Base-by-base conservation (phyloP, 2,797 vertebrate species). In the Anguilla obscura region DNA sequence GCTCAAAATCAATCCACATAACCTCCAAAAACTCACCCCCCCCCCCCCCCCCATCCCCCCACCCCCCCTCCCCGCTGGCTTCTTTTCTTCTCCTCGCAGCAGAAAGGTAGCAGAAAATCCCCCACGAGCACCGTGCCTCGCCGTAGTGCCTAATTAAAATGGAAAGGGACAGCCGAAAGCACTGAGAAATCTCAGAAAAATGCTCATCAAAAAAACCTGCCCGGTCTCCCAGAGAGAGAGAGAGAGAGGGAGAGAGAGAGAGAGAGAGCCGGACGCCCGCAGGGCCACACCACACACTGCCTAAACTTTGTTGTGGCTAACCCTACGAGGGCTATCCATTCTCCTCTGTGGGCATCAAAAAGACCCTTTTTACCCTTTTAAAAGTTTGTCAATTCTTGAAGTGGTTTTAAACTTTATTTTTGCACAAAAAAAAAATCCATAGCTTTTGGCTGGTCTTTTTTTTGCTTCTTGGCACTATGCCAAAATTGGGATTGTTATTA, bases 1-100 rank as follows among this genome's bases (percentile, higher is more conserved):
- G 93, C 87, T 89, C 91, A 85, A 90, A 93, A 92, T 92, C 87
- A 89, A 90, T 93, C 90, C 90, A 80, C 88, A 10, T 1, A 89
- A 76, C 33, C 71, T 33, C 27, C 30, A 71, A 71, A 33, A 27
- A 2, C 27, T 3, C 40, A 45, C 40, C 40, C 3, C 40, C 40
- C 3, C 5, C 74, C 74, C 7, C 1, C 58, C 40, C 40, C 3
- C 40, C 40, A 4, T 3, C 74, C 74, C 7, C 1, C 58, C 27
- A 50, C 12, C 16, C 50, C 24, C 91, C 40, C 88, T 86, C 88
- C 5, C 27, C 84, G 85, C 5, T 16, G 40, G 54, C 86, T 76
- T 87, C 90, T 8, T 30, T 63, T 63, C 88, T 66, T 91, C 89
- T 90, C 90, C 86, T 90, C 60, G 33, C 52, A 86, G 85, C 71